phyloP scores from a whole-genome alignment of 2,113 vertebrate genomes.

The Gnathonemus echidnorhynchus region DNA sequence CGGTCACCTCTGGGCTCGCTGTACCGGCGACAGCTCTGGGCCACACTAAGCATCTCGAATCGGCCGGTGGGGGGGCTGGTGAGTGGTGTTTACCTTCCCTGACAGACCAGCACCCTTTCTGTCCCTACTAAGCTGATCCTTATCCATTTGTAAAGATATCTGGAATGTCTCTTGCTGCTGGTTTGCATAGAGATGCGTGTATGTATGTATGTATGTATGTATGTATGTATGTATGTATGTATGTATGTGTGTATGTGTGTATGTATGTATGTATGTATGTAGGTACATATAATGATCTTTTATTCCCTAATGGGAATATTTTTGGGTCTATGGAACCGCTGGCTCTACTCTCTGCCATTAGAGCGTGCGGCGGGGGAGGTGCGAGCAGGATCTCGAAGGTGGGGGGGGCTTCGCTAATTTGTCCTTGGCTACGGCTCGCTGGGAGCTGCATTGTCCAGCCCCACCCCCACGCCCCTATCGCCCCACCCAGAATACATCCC shows the following conservation, averaged over 20 bases:
- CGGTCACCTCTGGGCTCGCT: not conserved
- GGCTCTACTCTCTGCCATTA: not conserved
- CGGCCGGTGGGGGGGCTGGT: not conserved
- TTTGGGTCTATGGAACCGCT: not conserved
- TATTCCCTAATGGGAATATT: not conserved
- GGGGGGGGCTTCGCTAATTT: not conserved
- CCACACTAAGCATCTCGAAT: not conserved
- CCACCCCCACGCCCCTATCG: not conserved
- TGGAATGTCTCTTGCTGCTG: not conserved
- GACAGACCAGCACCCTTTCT: not conserved
- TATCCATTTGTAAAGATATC: not conserved
- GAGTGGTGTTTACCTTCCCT: not conserved
- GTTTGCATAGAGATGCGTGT: not conserved
- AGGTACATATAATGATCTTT: not conserved
- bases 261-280: not conserved
- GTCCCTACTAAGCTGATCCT: not conserved
- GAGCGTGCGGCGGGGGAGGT: not conserved
- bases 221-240: not conserved
- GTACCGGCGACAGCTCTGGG: not conserved
- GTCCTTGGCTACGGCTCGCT: not conserved
- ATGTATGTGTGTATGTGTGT: no score
- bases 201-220: not conserved
- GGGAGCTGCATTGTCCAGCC: not conserved
- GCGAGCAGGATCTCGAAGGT: not conserved
- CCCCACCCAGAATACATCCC: not conserved